These are phyloP conservation scores for Diploscapter pachys DNA, from an alignment of 1,140 invertebrate species.

Conservation along the genomic window DNA sequence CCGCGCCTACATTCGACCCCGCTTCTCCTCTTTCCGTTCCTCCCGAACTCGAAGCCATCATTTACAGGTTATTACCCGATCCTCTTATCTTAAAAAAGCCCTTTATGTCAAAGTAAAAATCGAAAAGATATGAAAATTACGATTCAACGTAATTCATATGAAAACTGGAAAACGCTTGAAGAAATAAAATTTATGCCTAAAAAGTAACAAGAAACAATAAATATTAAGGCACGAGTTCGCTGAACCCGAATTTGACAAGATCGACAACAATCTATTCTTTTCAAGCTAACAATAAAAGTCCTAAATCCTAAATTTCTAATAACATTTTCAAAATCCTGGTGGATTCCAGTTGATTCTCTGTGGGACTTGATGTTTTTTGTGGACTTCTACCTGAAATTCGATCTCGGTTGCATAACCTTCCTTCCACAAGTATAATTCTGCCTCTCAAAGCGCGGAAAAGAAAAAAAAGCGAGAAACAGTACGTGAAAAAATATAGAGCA, in stretches of 20 bases:
- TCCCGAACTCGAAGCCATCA: background rate
- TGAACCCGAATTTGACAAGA: background rate
- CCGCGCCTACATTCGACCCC: background rate
- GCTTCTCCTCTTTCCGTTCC: background rate
- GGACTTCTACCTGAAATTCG: slow-evolving; percentile 52
- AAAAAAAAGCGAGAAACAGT: no score
- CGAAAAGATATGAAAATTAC: background rate
- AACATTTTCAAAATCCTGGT: slow-evolving; percentile 42
- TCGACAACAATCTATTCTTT: background rate
- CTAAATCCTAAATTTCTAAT: slow-evolving; percentile 2
- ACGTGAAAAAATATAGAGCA: no score
- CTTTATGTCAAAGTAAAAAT: background rate
- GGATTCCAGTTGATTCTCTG: slow-evolving; percentile 50
- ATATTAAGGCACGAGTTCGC: background rate
- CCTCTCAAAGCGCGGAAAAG: no score
- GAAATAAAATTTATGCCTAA: background rate
- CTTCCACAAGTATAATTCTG: slow-evolving; percentile 45
- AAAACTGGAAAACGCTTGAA: background rate
- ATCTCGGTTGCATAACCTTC: slow-evolving; percentile 51
- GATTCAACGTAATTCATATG: background rate
- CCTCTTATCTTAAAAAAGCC: background rate
- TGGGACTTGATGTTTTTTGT: slow-evolving; percentile 38
- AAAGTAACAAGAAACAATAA: background rate
- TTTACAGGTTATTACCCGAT: no score
- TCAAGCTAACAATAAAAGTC: background rate